These are phyloP conservation scores for Nomada flava DNA, from an alignment of 2,888 invertebrate genomes.

Conservation along the genomic window DNA sequence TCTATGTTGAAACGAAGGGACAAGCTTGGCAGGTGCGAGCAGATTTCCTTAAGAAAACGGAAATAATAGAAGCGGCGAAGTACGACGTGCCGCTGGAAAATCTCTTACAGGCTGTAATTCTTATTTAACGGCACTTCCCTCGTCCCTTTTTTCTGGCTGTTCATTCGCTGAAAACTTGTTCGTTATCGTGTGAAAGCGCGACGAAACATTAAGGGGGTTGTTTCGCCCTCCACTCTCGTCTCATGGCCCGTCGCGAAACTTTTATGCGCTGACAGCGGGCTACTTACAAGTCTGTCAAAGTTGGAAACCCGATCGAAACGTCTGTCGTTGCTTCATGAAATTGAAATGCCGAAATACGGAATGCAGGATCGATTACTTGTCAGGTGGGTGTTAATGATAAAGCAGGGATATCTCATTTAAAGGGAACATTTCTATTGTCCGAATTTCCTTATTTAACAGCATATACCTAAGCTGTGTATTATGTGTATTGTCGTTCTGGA, in stretches of 20 bases:
- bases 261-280: conserved; percentile 21
- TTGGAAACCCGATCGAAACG: not conserved
- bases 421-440: too few species aligned
- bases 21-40: conserved; percentile 7
- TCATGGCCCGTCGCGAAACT: conserved; percentile 2
- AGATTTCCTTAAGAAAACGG: conserved; percentile 41
- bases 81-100: conserved; percentile 29
- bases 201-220: conserved; percentile 37
- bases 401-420: too few species aligned
- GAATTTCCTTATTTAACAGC: too few species aligned
- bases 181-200: conserved; percentile 26
- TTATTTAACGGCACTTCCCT: conserved; percentile 30
- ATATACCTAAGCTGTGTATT: too few species aligned
- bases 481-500: too few species aligned
- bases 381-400: too few species aligned
- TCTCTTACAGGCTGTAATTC: conserved; percentile 39
- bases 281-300: not conserved
- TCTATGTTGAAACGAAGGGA: not conserved
- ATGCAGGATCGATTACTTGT: not conserved
- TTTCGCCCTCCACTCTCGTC: conserved; percentile 5
- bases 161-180: conserved; percentile 24
- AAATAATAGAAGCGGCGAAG: conserved; percentile 25
- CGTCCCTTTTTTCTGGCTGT: not conserved
- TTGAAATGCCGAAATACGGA: not conserved
- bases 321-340: not conserved